These are phyloP conservation scores for Drosophila ohnishii DNA, from an alignment of 1,140 invertebrate species.

Conservation along the genomic window DNA sequence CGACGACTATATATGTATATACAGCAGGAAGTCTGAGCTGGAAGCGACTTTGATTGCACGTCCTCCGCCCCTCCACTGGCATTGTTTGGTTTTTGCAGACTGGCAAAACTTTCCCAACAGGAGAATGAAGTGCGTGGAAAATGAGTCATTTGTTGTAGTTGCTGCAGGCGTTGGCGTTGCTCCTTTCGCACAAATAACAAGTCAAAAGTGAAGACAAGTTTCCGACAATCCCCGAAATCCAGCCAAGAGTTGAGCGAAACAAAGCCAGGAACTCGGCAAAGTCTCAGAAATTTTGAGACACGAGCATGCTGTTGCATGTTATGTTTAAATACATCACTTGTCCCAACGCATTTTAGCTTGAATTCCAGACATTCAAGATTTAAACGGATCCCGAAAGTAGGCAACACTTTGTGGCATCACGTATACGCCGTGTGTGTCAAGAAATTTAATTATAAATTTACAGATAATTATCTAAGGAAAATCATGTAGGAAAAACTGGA, in stretches of 20 bases:
- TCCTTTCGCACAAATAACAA: constrained; percentile 17
- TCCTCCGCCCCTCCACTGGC: not conserved
- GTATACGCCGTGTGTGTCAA: constrained; percentile 35
- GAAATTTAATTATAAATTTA: not conserved
- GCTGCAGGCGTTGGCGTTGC: constrained; percentile 5
- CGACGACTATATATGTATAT: not conserved
- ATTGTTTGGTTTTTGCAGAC: constrained; percentile 32
- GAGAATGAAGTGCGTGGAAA: constrained; percentile 64
- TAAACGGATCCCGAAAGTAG: constrained; percentile 35
- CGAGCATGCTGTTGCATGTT: constrained; percentile 25
- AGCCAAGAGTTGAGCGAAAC: constrained; percentile 30
- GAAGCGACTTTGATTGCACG: constrained; percentile 23
- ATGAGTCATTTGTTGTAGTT: constrained; percentile 60
- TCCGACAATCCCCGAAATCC: constrained; percentile 58
- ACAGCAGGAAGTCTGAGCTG: constrained; percentile 27
- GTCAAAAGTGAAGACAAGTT: constrained; percentile 60
- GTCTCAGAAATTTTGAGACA: constrained; percentile 17
- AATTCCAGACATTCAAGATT: not conserved
- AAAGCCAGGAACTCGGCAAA: constrained; percentile 24
- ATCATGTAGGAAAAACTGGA: not conserved
- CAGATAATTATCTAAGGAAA: not conserved
- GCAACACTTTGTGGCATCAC: constrained; percentile 29
- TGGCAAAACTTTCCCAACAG: constrained; percentile 36
- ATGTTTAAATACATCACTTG: constrained; percentile 31
- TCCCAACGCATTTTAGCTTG: not conserved